Evolutionary conservation across 2,113 vertebrate species (phyloP).

Genomic region (Paramormyrops kingsleyae): DNA sequence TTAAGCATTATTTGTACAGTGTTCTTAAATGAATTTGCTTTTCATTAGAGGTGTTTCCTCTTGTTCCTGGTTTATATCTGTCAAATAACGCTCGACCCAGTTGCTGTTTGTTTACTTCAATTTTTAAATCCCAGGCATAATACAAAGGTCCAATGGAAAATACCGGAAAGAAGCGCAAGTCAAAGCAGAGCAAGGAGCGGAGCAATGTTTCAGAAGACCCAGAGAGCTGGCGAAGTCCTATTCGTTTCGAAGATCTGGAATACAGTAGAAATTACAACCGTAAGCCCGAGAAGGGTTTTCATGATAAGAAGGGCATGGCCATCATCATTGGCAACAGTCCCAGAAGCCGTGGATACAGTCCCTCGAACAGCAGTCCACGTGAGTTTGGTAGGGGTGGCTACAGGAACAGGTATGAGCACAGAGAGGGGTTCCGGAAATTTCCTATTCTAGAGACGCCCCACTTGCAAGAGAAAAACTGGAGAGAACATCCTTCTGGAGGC

Average conservation of each 20-base stretch:
- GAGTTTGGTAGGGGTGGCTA: slow-evolving; percentile 58
- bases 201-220: slow-evolving; percentile 53
- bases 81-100: neutral
- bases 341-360: slow-evolving; percentile 55
- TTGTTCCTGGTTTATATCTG: neutral
- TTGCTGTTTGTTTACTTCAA: neutral
- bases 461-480: slow-evolving; percentile 63
- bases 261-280: slow-evolving; percentile 54
- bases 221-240: slow-evolving; percentile 56
- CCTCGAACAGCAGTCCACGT: slow-evolving; percentile 58
- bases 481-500: slow-evolving; percentile 53
- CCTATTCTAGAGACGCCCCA: slow-evolving; percentile 53
- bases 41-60: neutral
- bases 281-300: slow-evolving; percentile 60
- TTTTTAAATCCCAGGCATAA: slow-evolving; percentile 36
- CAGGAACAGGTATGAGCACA: slow-evolving; percentile 61
- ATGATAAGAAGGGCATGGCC: slow-evolving; percentile 51
- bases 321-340: slow-evolving; percentile 60
- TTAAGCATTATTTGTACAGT: neutral
- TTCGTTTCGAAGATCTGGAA: slow-evolving; percentile 56
- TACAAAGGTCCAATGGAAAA: slow-evolving; percentile 70
- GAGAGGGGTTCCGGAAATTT: slow-evolving; percentile 66
- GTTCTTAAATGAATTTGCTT: neutral
- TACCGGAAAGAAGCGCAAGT: slow-evolving; percentile 59
- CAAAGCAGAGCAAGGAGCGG: slow-evolving; percentile 60